Evolutionary conservation across 2,888 invertebrate genomes (phyloP), one percentile per base, ranked within the genome.

Genomic region (Synanthedon vespiformis): DNA sequence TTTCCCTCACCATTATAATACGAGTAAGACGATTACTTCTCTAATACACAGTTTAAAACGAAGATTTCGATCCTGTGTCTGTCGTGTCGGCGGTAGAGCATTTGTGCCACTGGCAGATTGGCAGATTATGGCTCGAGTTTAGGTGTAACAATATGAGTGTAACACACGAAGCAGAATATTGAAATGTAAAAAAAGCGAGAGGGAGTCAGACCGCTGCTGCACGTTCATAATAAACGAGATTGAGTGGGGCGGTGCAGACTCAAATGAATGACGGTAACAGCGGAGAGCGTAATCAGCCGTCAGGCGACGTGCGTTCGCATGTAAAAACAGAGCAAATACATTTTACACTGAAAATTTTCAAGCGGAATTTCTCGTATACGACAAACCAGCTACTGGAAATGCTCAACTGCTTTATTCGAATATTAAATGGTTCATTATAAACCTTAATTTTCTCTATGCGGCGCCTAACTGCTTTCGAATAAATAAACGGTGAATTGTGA

Each of bases 201-300:
- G 72, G 72, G 70, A 67, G 72, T 12, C 66, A 61, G 60, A 58
- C 65, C 67, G 74, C 61, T 77, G 78, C 78, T 77, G 78, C 78
- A 74, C 76, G 82, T 78, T 78, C 77, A 79, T 84, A 82, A 85
- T 84, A 78, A 82, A 84, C 78, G 78, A 82, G 80, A 83, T 82
- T 81, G 84, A 84, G 82, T 77, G 74, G 79, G 78, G 79, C 74
- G 75, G 72, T 70, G 79, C 69, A 74, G 74, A 76, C 76, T 72
- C 76, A 80, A 85, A 83, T 84, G 84, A 85, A 82, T 80, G 83
- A 80, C 83, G 73, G 75, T 69, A 73, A 77, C 75, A 72, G 70
- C 68, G 74, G 66, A 68, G 68, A 65, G 68, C 72, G 81, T 81
- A 84, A 85, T 85, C 82, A 83, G 80, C 72, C 77, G 75, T 62